Evolutionary conservation across 2,888 invertebrate species (phyloP), one percentile per base, ranked within the genome.

Genomic region (Aplocera efformata): DNA sequence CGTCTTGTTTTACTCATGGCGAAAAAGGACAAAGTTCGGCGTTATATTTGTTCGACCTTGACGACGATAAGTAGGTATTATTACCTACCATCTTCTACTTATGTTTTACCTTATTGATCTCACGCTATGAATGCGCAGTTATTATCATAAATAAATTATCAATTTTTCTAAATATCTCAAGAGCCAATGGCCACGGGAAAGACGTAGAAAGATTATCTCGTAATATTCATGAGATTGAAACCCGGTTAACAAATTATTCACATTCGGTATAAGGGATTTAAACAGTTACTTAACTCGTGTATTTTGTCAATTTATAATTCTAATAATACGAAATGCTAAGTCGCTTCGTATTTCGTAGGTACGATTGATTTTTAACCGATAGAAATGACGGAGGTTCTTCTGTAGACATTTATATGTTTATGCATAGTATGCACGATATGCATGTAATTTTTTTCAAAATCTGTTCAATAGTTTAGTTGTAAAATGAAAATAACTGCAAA

Each of bases 21-120:
- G 40, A 42, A 47, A 39, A 17, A 17, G 13, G 13, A 36, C 39
- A 24, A 25, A 21, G 41, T 34, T 47, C 20, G 21, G 29, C 23
- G 21, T 32, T 42, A 50, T 41, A 34, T 34, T 42, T 42, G 44
- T 32, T 37, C 42, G 48, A 48, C 50, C 50, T 53, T 53, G 45
- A 10, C 26, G 32, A 38, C 25, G 11, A 27, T 39, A 41, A 34
- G 21, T 35, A 28, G 37, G 17, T 35, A 28, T 33, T 26, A 22
- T 23, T 26, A 32, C 20, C 28, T 37, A 33, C 7, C 0, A 25
- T 1, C 33, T n/a, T 21, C 21, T 26, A 21, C 9, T 13, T 17
- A 30, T 34, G 33, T 33, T 40, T 38, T 13, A 38, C 40, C 32
- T 42, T 30, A 35, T 31, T 48, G 46, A 43, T 39, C 39, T 43